phyloP scores from a whole-genome alignment of 2,113 vertebrate species.

The Psittacara wagleri region DNA sequence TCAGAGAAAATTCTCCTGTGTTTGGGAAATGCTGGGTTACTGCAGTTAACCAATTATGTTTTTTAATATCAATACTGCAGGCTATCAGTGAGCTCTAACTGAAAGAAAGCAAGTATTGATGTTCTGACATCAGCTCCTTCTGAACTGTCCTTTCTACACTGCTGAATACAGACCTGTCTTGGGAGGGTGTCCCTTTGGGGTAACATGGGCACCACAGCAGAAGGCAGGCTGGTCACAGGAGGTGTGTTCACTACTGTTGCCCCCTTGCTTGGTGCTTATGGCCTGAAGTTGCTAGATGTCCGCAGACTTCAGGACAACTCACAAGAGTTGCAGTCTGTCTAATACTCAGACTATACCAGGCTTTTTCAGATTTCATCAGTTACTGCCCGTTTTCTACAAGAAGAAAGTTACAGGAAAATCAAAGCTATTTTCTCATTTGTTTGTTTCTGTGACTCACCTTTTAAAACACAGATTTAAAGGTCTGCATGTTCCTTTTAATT shows the following conservation, averaged over 20 bases:
- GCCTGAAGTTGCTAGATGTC: not conserved
- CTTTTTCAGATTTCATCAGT: not conserved
- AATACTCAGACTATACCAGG: not conserved
- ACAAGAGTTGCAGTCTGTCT: not conserved
- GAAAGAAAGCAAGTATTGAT: not conserved
- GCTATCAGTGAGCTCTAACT: not conserved
- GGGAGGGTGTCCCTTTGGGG: not conserved
- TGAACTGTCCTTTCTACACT: not conserved
- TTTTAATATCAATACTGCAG: not conserved
- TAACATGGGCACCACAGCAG: not conserved
- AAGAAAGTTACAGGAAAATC: not conserved
- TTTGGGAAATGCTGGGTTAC: not conserved
- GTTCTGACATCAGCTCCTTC: not conserved
- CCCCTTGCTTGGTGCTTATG: too few species aligned
- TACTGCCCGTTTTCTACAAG: not conserved
- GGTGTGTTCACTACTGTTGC: not conserved
- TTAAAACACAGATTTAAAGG: not conserved
- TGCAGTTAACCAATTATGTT: not conserved
- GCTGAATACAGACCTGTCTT: not conserved
- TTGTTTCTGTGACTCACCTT: not conserved
- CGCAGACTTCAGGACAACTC: not conserved
- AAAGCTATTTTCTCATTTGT: not conserved
- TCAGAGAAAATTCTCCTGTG: not conserved
- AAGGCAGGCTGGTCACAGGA: not conserved
- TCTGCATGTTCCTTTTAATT: not conserved